These are phyloP conservation scores for Cryptocephalus primarius DNA, from an alignment of 2,888 invertebrate genomes.

Conservation along the genomic window DNA sequence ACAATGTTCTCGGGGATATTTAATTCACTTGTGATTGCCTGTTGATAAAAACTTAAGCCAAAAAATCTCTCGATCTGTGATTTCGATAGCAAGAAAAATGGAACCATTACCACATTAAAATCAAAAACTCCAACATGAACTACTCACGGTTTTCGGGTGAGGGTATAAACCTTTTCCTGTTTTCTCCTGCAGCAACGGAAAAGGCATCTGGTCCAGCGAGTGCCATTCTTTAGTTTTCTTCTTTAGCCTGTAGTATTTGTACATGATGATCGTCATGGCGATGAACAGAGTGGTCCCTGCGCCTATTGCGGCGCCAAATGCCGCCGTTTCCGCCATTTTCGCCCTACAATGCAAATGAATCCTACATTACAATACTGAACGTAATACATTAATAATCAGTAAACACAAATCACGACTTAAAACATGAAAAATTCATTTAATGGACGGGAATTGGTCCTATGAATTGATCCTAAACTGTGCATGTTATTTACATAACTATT, in stretches of 20 bases:
- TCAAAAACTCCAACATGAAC: neutral
- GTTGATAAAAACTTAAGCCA: too few relatives aligned
- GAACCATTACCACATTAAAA: too few relatives aligned
- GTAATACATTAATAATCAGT: too few relatives aligned
- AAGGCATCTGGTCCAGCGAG: constrained; percentile 27
- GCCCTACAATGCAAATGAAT: neutral
- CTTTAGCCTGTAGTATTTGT: constrained; percentile 50
- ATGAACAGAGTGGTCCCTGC: constrained; percentile 53
- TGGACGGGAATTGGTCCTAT: too few relatives aligned
- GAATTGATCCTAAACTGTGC: too few relatives aligned
- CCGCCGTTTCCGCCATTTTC: constrained; percentile 52
- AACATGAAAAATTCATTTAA: too few relatives aligned
- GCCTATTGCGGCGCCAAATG: constrained; percentile 55
- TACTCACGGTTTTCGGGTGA: constrained; percentile 27
- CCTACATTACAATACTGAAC: neutral
- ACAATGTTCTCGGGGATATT: too few relatives aligned
- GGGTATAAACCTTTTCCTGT: constrained; percentile 23
- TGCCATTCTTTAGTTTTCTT: constrained; percentile 51
- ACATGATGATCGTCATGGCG: constrained; percentile 55
- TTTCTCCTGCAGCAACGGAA: constrained; percentile 15
- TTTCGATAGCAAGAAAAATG: too few relatives aligned
- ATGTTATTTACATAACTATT: too few relatives aligned
- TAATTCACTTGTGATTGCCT: too few relatives aligned
- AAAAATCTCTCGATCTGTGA: too few relatives aligned
- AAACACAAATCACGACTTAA: too few relatives aligned